Conservation (phyloP, 2,888 invertebrate genomes). For the Lumbricus terrestris region DNA sequence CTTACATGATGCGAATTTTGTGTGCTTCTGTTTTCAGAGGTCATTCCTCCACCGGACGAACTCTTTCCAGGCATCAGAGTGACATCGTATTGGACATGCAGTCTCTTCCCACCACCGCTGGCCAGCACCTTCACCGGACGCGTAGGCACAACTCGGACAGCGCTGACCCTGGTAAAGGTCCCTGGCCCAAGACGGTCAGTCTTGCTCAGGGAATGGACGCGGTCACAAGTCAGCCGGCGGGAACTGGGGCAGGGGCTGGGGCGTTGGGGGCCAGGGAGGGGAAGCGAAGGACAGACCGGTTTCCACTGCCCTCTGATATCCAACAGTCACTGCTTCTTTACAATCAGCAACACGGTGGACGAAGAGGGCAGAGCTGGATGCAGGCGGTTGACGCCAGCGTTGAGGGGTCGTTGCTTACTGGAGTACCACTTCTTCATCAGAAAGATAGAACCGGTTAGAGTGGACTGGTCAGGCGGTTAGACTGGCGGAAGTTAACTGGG, state of each 20-base stretch:
- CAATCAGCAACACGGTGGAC: neutral
- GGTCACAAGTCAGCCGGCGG: too few relatives aligned
- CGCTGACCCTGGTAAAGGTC: neutral
- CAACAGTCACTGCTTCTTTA: neutral
- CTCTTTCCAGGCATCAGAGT: neutral
- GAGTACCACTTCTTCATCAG: neutral
- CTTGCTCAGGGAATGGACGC: neutral
- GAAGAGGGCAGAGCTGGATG: conserved; percentile 9
- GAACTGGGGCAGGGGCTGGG: too few relatives aligned
- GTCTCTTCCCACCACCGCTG: neutral
- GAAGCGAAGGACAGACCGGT: neutral
- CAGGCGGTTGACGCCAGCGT: neutral
- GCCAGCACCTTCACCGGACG: neutral
- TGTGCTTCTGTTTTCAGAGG: neutral
- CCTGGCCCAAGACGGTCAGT: neutral
- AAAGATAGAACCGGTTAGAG: neutral
- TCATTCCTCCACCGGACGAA: neutral
- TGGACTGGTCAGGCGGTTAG: neutral
- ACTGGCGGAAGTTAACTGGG: neutral
- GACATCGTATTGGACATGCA: neutral
- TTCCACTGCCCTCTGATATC: neutral
- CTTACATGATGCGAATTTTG: too few relatives aligned
- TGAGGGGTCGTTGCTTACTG: neutral
- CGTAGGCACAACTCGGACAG: neutral
- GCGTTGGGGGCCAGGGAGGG: neutral